Percentiles rank a stretch among this genome's conserved stretches.
These are phyloP conservation scores for Champsocephalus gunnari DNA, from an alignment of 2,797 vertebrate genomes.

Conservation along the genomic window DNA sequence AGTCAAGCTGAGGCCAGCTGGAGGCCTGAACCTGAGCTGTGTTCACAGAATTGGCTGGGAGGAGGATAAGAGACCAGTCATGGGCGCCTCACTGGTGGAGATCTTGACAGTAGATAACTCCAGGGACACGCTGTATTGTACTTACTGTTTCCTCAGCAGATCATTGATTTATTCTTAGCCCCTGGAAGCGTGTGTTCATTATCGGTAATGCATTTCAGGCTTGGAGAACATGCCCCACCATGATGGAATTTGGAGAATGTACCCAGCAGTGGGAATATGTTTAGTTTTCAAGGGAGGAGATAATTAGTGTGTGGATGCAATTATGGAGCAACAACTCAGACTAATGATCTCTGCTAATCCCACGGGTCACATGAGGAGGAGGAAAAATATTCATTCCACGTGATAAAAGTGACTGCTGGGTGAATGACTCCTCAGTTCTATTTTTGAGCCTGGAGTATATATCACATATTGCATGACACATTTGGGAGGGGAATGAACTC, in stretches of 20 bases:
- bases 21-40: conserved; percentile 38
- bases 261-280: conserved; percentile 51
- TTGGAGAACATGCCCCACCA: conserved; percentile 49
- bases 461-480: conserved; percentile 37
- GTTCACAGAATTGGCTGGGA: conserved; percentile 8
- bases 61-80: not conserved
- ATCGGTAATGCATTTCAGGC: conserved; percentile 52
- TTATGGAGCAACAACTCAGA: conserved; percentile 23
- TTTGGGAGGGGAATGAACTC: conserved; percentile 27
- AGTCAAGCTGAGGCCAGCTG: conserved; percentile 63
- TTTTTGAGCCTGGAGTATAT: conserved; percentile 38
- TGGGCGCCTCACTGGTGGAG: conserved; percentile 12
- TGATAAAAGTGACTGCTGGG: conserved; percentile 25
- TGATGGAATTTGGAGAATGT: conserved; percentile 72
- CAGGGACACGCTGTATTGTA: conserved; percentile 27
- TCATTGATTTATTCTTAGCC: conserved; percentile 52
- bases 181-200: conserved; percentile 52
- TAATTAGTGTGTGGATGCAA: conserved; percentile 44
- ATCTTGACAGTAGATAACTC: conserved; percentile 21
- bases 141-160: conserved; percentile 16
- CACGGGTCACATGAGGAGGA: conserved; percentile 27
- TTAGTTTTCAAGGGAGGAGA: conserved; percentile 23
- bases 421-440: conserved; percentile 34
- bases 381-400: conserved; percentile 33
- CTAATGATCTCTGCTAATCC: conserved; percentile 3